Base-by-base conservation (phyloP, 2,797 vertebrate genomes). In the Pterois miles region DNA sequence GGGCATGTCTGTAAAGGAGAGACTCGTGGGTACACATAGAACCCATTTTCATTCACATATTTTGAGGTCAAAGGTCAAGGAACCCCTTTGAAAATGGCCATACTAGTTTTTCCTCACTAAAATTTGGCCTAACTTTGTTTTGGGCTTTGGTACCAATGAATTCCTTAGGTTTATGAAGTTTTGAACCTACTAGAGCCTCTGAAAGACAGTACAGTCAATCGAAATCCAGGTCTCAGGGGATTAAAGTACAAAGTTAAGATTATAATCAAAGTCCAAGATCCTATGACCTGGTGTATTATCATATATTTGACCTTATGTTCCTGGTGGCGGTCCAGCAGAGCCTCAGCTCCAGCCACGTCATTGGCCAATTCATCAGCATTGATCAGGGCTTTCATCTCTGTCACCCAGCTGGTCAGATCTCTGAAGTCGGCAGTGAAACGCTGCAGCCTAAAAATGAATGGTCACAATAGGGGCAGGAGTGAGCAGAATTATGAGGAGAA, bases 331-430 rank as follows among this genome's bases (percentile, higher is more conserved):
- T 99, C 98, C 2, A 99, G 94, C 74, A 99, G 91, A 56, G 98
- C 98, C 92, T 99, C 98, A 0, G 98, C 98, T 74, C 98, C 98
- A 0, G 98, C 98, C 68, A 99, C 98, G 0, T 99, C 98, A 8
- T 97, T 99, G 82, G 98, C 98, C 68, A 99, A 96, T 52, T 99
- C 98, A 2, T 99, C 98, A 4, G 98, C 98, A 16, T 98, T 99
- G 87, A 99, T 99, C 71, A 99, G 94, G 68, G 98, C 98, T 89
- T 99, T 99, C 98, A 99, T 99, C 91, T 99, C 98, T 0, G 98
- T 99, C 82, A 99, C 98, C 98, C 98, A 99, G 95, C 98, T 99
- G 65, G 97, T 99, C 85, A 99, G 96, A 91, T 99, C 98, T 33
- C 98, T 95, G 90, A 99, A 99, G 91, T 99, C 98, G 0, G 98